Evolutionary conservation across 1,140 invertebrate genomes (phyloP).

Genomic region (Mya arenaria): DNA sequence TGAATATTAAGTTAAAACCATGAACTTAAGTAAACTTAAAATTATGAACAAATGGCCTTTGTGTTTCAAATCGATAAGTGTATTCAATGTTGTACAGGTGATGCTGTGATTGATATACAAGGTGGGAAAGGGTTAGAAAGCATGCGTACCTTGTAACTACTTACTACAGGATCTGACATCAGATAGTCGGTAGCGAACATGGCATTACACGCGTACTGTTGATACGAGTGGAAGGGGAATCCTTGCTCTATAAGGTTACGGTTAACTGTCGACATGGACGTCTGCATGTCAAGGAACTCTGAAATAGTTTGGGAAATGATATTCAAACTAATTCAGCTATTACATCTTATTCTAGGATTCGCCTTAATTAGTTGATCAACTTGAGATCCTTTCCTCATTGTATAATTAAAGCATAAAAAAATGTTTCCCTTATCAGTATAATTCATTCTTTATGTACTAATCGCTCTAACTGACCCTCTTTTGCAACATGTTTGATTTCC

Average conservation of each 20-base stretch:
- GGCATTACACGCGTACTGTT: conserved; percentile 47
- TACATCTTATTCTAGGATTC: background rate
- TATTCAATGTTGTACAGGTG: no score
- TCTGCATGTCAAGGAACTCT: conserved; percentile 53
- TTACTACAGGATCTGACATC: conserved; percentile 27
- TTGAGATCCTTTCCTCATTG: no score
- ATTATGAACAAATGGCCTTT: no score
- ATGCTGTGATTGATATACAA: no score
- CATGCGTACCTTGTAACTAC: conserved; percentile 50
- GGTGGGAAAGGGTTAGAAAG: conserved; percentile 11
- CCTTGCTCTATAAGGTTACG: conserved; percentile 39
- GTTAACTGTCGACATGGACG: conserved; percentile 28
- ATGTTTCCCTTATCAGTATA: background rate
- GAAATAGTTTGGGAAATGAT: background rate
- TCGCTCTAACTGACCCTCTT: background rate
- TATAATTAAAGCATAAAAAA: background rate
- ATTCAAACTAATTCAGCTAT: background rate
- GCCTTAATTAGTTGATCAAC: no score
- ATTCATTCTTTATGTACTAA: background rate
- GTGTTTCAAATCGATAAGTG: no score
- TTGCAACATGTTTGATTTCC: conserved; percentile 6
- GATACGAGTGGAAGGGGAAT: conserved; percentile 40
- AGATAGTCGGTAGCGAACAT: conserved; percentile 45
- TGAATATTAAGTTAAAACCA: no score
- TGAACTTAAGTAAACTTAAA: no score